phyloP scores from a whole-genome alignment of 1,140 invertebrate species.

The Venustaconcha ellipsiformis region DNA sequence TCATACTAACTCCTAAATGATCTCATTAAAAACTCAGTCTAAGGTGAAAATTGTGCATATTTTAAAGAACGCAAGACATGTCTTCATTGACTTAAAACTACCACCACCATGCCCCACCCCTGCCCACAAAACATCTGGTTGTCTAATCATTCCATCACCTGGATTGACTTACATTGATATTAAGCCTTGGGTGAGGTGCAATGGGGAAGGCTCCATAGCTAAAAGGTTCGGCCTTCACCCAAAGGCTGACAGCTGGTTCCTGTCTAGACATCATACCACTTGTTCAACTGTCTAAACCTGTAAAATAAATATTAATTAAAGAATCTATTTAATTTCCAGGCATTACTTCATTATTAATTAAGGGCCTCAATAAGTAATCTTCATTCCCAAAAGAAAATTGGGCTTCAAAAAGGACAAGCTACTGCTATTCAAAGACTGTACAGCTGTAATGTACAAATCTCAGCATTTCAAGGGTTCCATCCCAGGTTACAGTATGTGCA shows the following conservation, averaged over 20 bases:
- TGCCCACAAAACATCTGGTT: no score
- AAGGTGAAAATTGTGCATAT: no score
- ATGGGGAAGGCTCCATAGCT: slow-evolving; percentile 62
- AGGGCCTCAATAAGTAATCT: neutral
- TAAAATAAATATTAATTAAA: neutral
- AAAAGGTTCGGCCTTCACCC: slow-evolving; percentile 68
- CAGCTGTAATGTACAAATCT: neutral
- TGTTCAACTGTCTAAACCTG: neutral
- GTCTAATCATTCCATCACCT: no score
- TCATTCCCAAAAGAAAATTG: no score
- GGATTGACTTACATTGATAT: slow-evolving; percentile 33
- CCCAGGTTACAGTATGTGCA: neutral
- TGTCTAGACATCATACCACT: neutral
- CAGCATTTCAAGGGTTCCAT: neutral
- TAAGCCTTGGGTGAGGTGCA: slow-evolving; percentile 44
- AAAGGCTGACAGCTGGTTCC: slow-evolving; percentile 45
- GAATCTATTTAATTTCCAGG: neutral
- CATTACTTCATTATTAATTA: neutral
- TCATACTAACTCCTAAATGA: no score
- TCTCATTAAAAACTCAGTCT: no score
- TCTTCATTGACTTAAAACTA: no score
- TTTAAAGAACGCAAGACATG: no score
- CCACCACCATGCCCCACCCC: no score
- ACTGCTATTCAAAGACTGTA: no score
- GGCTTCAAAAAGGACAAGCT: no score